These are phyloP conservation scores for Lycocorax pyrrhopterus DNA, from an alignment of 2,113 vertebrate genomes.

Conservation along the genomic window DNA sequence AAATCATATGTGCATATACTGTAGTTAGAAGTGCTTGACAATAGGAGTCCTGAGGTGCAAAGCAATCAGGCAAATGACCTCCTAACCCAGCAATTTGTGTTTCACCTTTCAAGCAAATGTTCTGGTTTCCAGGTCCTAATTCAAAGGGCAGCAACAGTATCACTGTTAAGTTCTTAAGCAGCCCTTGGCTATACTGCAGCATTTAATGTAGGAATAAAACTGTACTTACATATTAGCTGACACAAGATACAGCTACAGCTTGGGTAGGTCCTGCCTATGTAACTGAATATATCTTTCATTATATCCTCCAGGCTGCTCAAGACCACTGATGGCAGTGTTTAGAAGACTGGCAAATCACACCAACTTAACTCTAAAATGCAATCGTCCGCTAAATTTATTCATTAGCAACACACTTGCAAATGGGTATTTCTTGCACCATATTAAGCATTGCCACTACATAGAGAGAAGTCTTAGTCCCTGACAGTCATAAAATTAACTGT, in stretches of 20 bases:
- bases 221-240: neutral
- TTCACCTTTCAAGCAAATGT: neutral
- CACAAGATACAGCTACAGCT: neutral
- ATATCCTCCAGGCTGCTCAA: neutral
- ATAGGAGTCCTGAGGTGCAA: neutral
- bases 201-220: neutral
- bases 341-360: neutral
- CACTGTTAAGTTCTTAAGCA: neutral
- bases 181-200: neutral
- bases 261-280: neutral
- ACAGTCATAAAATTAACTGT: neutral
- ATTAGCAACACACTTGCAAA: neutral
- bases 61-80: neutral
- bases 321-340: neutral
- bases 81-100: neutral
- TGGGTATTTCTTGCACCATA: neutral
- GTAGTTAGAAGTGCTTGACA: neutral
- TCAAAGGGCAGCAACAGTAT: neutral
- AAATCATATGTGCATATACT: neutral
- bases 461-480: neutral
- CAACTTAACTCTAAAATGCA: neutral
- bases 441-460: neutral
- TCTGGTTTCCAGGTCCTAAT: neutral
- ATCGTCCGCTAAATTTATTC: neutral
- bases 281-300: neutral